Evolutionary conservation across 2,888 invertebrate genomes (phyloP), one percentile per base, ranked within the genome.

Genomic region (Parelbella ahira): DNA sequence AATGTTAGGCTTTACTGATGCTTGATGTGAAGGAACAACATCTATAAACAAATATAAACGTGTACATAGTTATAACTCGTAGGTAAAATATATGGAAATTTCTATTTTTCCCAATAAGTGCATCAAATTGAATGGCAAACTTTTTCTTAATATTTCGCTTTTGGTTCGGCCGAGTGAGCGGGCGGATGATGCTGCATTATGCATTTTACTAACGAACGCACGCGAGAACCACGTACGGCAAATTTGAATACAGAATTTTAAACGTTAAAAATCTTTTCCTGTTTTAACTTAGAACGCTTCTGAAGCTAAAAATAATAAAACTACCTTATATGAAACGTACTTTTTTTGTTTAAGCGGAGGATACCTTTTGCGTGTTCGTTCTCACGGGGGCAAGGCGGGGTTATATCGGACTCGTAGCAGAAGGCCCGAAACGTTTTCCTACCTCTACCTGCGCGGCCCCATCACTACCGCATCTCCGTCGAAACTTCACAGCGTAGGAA

Each of bases 191-290:
- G 68, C 71, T 82, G 81, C 80, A 82, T 82, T 72, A 82, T 82
- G 79, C 79, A 82, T 81, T 76, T 73, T 51, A 54, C 75, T 82
- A 82, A 82, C 81, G 81, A 82, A 80, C 79, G 72, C 70, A 68
- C 73, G 65, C 72, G 60, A 57, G 56, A 61, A 58, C 65, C 58
- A 63, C 58, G 64, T 64, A 63, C 57, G 60, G 56, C 58, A 73
- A 71, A 75, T 79, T 78, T 70, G 63, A 75, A 77, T 75, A 64
- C 60, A 61, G 64, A 71, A 72, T 66, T 68, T 69, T 67, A 68
- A 63, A 68, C 60, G 56, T 53, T 51, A 58, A 65, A 64, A 66
- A 56, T 58, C 58, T n/a, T 59, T 50, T 34, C 24, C 38, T 48
- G 29, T 51, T 59, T 62, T 59, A 58, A 58, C 59, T 65, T 58